These are phyloP conservation scores for Eledona agricola DNA, from an alignment of 2,888 invertebrate species.

Conservation along the genomic window DNA sequence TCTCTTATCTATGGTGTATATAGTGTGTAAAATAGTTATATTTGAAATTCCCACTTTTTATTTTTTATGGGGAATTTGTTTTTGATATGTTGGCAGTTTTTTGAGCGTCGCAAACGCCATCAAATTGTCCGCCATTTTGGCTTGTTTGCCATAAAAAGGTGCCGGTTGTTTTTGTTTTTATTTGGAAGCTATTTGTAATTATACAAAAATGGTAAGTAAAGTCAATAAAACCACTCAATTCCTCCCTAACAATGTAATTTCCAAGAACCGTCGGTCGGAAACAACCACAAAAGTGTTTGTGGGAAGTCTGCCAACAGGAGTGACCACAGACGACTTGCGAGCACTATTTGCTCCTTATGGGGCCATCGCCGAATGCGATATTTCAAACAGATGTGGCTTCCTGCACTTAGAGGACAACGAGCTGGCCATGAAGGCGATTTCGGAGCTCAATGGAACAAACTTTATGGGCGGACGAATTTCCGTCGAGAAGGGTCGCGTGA, in stretches of 20 bases:
- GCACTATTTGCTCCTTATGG: constrained; percentile 88
- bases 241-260: too few species aligned
- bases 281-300: constrained; percentile 83
- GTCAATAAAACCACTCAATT: neutral
- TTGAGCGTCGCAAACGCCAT: constrained; percentile 6
- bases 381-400: constrained; percentile 94
- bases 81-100: too few species aligned
- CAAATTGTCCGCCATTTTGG: constrained; percentile 8
- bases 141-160: neutral
- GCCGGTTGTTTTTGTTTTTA: constrained; percentile 17
- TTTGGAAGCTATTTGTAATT: neutral
- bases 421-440: constrained; percentile 83
- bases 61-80: too few species aligned
- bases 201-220: constrained; percentile 22
- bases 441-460: constrained; percentile 79
- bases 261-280: constrained; percentile 58
- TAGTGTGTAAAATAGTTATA: too few species aligned
- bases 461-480: constrained; percentile 87
- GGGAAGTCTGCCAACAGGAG: constrained; percentile 87
- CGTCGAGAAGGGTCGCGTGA: constrained; percentile 84
- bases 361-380: constrained; percentile 90
- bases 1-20: too few species aligned
- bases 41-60: too few species aligned
- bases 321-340: constrained; percentile 82
- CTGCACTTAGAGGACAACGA: constrained; percentile 88